These are phyloP conservation scores for Tauraco erythrolophus DNA, from an alignment of 2,113 vertebrate genomes.

Conservation along the genomic window DNA sequence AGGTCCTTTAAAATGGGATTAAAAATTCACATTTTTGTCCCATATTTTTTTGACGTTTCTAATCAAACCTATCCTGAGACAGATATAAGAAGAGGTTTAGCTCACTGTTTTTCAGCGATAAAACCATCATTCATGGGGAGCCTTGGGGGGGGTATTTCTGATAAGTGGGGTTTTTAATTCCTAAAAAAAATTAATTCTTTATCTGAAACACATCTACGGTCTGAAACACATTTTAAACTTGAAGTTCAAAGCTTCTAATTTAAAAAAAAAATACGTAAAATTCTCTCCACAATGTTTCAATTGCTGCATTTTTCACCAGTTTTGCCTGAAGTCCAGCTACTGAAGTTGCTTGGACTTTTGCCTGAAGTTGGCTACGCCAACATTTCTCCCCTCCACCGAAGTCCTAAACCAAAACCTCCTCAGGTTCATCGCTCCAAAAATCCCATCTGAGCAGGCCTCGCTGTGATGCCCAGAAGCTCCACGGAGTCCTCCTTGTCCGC, in stretches of 20 bases:
- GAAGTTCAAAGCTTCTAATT: not conserved
- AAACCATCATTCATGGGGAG: fast-evolving
- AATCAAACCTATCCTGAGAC: conserved; percentile 31
- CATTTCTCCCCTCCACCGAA: fast-evolving
- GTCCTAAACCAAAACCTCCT: not conserved
- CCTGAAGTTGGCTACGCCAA: not conserved
- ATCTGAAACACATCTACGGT: not conserved
- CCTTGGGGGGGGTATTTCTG: not conserved
- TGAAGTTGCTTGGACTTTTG: not conserved
- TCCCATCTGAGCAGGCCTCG: fast-evolving
- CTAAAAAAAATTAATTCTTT: not conserved
- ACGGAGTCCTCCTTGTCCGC: fast-evolving
- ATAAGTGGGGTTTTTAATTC: not conserved
- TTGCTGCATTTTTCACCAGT: not conserved
- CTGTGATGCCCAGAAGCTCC: fast-evolving
- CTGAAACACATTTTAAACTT: not conserved
- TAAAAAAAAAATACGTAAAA: no score
- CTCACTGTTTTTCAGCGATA: fast-evolving
- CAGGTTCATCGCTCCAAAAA: not conserved
- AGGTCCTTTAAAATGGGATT: conserved; percentile 43
- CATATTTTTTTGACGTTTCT: not conserved
- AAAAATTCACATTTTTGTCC: conserved; percentile 15
- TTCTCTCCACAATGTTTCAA: not conserved
- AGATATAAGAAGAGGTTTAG: not conserved
- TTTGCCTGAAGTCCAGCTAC: not conserved